Percentiles rank a stretch among this genome's conserved stretches.
Conservation (phyloP, 2,888 invertebrate genomes). For the Halocaridina rubra region DNA sequence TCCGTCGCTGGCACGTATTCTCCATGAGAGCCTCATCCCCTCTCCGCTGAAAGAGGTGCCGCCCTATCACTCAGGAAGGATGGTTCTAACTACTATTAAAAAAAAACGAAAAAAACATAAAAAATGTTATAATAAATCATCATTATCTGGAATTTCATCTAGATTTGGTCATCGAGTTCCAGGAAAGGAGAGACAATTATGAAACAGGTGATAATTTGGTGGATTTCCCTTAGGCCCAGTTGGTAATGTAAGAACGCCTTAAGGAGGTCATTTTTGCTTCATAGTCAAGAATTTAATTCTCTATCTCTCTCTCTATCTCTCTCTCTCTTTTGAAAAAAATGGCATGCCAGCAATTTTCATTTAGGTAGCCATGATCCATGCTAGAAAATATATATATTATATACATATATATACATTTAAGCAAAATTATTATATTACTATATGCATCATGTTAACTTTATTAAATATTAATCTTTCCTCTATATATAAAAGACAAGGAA, state of each 20-base stretch:
- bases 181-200: conserved; percentile 7
- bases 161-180: neutral
- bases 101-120: no score
- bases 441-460: no score
- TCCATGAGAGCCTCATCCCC: conserved; percentile 50
- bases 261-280: conserved; percentile 6
- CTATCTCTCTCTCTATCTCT: no score
- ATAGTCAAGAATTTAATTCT: no score
- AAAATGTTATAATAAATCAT: no score
- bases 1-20: conserved; percentile 43
- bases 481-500: neutral
- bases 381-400: neutral
- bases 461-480: neutral
- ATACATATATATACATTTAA: neutral
- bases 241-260: conserved; percentile 38
- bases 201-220: conserved; percentile 20
- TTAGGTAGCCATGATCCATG: neutral
- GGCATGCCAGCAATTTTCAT: neutral
- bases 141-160: conserved; percentile 26
- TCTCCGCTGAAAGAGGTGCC: conserved; percentile 52
- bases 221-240: conserved; percentile 32
- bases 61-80: conserved; percentile 59
- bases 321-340: neutral
- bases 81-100: conserved; percentile 40
- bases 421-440: neutral